A percentile compares a stretch with the other conserved stretches of the same genome.
These are phyloP conservation scores for Oophaga pumilio DNA, from an alignment of 2,113 vertebrate genomes.

Conservation along the genomic window DNA sequence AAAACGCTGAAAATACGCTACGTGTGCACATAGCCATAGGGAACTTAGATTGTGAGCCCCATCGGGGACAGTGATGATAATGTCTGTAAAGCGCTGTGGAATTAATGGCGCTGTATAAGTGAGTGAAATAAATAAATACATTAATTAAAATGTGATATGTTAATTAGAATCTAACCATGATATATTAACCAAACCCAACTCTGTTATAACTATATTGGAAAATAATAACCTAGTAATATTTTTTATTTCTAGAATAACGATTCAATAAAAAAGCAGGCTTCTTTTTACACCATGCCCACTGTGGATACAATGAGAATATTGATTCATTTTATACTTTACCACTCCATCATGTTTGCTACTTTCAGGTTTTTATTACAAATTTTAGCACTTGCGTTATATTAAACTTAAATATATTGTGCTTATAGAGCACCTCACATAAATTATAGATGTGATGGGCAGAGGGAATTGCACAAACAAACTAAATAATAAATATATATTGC, in stretches of 20 bases:
- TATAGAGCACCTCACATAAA: not conserved
- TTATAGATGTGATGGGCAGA: not conserved
- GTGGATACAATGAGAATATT: conserved; percentile 6
- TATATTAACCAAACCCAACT: not conserved
- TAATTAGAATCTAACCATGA: not conserved
- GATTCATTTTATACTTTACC: conserved; percentile 10
- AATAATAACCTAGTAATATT: not conserved
- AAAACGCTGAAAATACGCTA: no score
- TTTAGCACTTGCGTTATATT: not conserved
- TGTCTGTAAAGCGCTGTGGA: no score
- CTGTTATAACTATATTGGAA: not conserved
- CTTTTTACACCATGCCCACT: not conserved
- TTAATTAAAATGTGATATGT: not conserved
- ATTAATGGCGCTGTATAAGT: no score
- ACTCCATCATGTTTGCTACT: conserved; percentile 7
- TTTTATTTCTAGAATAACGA: conserved; percentile 17
- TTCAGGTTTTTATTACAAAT: not conserved
- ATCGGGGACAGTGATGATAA: no score
- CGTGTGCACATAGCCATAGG: no score
- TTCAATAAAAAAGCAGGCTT: not conserved
- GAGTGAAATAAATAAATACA: no score
- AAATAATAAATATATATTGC: not conserved
- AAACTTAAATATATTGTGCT: not conserved
- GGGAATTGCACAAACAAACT: not conserved
- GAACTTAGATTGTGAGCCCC: no score